Conservation (phyloP, 2,888 invertebrate genomes). For the Polyommatus iphigenia region DNA sequence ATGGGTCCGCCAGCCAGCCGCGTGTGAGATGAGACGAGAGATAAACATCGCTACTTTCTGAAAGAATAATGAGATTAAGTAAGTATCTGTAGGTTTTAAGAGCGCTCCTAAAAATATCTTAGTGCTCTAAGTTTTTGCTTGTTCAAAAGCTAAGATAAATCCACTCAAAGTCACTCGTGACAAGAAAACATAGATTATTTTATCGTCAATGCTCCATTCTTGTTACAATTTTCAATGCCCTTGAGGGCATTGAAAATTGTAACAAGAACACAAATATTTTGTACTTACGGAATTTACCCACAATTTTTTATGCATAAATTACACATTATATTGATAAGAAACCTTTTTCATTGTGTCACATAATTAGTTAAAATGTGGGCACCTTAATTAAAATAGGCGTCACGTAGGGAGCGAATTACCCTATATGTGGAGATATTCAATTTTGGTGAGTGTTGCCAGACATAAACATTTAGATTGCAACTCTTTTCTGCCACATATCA, state of each 20-base stretch:
- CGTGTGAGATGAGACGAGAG: slow-evolving; percentile 82
- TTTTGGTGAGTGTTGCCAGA: not conserved
- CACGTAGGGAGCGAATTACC: slow-evolving; percentile 16
- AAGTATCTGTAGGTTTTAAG: too few species aligned
- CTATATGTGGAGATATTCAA: slow-evolving; percentile 4
- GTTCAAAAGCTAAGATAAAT: too few species aligned
- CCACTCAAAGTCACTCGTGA: too few species aligned
- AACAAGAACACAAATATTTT: too few species aligned
- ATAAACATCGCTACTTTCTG: slow-evolving; percentile 81
- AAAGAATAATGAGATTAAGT: slow-evolving; percentile 35
- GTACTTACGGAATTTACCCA: not conserved
- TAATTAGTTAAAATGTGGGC: not conserved
- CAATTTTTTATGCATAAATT: not conserved
- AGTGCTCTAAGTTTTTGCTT: too few species aligned
- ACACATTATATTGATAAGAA: not conserved
- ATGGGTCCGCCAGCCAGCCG: slow-evolving; percentile 84
- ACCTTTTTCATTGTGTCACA: not conserved
- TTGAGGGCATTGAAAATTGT: too few species aligned
- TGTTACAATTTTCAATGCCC: too few species aligned
- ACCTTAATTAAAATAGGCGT: slow-evolving; percentile 8
- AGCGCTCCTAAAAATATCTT: too few species aligned
- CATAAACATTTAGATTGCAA: not conserved
- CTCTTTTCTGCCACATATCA: not conserved
- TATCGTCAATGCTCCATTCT: too few species aligned
- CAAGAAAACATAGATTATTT: too few species aligned